Evolutionary conservation across 1,140 invertebrate genomes (phyloP), one percentile per base, ranked within the genome.

Genomic region (Pemphigus obesinymphae): DNA sequence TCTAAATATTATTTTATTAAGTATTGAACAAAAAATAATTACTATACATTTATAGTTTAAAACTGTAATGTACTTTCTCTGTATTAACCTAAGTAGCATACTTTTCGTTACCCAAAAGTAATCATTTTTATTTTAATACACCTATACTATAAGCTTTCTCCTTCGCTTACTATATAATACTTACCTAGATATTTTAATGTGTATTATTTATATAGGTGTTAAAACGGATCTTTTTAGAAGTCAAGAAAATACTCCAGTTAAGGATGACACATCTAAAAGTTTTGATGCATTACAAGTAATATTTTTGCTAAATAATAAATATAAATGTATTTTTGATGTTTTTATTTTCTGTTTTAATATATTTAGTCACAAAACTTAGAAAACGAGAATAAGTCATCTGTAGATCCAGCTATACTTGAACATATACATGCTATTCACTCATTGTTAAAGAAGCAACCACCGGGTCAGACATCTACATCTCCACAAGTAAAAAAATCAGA

Each of bases 381-480:
- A 7, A 45, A 29, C 45, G 53, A 80, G 20, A 70, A 26, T 66
- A 66, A 68, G n/a, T n/a, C n/a, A 29, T 23, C 45, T 5, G 15
- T 78, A 26, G 82, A 82, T 80, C 82, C 82, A 20, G 72, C 55
- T 43, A 78, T 82, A 17, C 34, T 82, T 80, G 70, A 78, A 48
- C 70, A 75, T 11, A 68, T 82, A 70, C 82, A 82, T 55, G 75
- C 82, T 20, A 78, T 82, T 50, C 73, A 75, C 15, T 76, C 70
- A 15, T 68, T 82, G 23, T 63, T 80, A n/a, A 80, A 80, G 0
- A 80, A 80, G n/a, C 55, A 80, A 63, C 76, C 55, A 20, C 76
- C 55, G 11, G 26, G 37, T 1, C 55, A 80, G 10, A 63, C 40
- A 31, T 43, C 76, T 10, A 61, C 55, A 63, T 80, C 76, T 45